These are phyloP conservation scores for Allophyes oxyacanthae DNA, from an alignment of 2,888 invertebrate species.

Conservation along the genomic window DNA sequence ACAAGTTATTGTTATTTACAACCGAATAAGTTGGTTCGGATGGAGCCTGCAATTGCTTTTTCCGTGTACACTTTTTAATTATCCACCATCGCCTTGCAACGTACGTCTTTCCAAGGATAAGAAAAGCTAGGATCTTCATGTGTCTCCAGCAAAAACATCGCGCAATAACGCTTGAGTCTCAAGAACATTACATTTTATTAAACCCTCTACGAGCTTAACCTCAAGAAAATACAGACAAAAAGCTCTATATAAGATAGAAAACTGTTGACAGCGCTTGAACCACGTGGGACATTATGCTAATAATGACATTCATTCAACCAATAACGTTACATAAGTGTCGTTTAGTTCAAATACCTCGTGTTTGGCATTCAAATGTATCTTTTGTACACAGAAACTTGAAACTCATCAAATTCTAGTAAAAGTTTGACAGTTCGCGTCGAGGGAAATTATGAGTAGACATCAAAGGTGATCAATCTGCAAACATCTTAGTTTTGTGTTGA, in stretches of 20 bases:
- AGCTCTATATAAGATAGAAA: slow-evolving; percentile 5
- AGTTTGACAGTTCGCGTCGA: slow-evolving; percentile 23
- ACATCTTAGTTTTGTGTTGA: slow-evolving; percentile 30
- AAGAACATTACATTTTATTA: background rate
- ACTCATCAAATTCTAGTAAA: slow-evolving; percentile 36
- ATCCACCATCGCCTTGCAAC: no score
- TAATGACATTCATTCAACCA: slow-evolving; percentile 32
- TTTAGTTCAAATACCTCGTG: slow-evolving; percentile 3
- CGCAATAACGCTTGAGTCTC: slow-evolving; percentile 13
- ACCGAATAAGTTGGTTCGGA: no score
- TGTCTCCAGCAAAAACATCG: slow-evolving; percentile 25
- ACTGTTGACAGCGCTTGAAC: slow-evolving; percentile 12
- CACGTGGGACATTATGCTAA: slow-evolving; percentile 23
- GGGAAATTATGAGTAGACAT: slow-evolving; percentile 35
- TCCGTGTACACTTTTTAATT: no score
- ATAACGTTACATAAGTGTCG: slow-evolving; percentile 33
- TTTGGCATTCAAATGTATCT: slow-evolving; percentile 20
- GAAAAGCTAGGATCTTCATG: slow-evolving; percentile 23
- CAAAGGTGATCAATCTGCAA: slow-evolving; percentile 36
- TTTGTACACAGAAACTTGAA: slow-evolving; percentile 15
- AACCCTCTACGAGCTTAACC: slow-evolving; percentile 2
- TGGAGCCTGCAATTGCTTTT: no score
- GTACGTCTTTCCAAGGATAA: no score
- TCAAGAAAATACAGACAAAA: slow-evolving; percentile 1
- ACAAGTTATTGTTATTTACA: no score